Conservation (phyloP, 2,113 vertebrate genomes). For the Xenus cinereus region DNA sequence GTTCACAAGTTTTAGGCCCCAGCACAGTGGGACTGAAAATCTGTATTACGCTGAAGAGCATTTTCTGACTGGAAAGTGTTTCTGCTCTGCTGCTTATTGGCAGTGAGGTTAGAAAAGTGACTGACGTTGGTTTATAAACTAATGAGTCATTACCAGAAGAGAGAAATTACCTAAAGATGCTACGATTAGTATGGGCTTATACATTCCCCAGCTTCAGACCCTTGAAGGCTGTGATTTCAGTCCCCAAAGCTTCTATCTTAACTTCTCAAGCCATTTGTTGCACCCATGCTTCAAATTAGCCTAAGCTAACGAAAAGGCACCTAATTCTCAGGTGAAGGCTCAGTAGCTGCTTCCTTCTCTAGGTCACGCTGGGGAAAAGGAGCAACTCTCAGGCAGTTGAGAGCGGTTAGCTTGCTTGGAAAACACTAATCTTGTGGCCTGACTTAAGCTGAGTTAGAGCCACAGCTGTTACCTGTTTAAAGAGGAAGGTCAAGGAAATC, state of each 20-base stretch:
- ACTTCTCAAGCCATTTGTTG: background rate
- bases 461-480: slow-evolving; percentile 25
- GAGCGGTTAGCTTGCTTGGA: background rate
- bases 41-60: background rate
- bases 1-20: background rate
- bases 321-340: background rate
- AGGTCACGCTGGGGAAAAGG: background rate
- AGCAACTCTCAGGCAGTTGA: background rate
- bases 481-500: background rate
- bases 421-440: background rate
- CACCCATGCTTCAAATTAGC: background rate
- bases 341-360: background rate
- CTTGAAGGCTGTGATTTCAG: background rate
- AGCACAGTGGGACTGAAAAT: background rate
- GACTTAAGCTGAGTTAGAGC: slow-evolving; percentile 21
- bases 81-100: background rate
- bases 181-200: background rate
- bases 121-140: background rate
- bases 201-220: background rate
- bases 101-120: background rate
- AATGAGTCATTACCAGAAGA: background rate
- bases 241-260: background rate
- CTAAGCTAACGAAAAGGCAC: background rate
- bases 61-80: background rate
- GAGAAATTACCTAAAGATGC: background rate